Percentiles rank a stretch among this genome's conserved stretches.
Conservation (phyloP, 2,113 vertebrate species). For the Labeo catla region DNA sequence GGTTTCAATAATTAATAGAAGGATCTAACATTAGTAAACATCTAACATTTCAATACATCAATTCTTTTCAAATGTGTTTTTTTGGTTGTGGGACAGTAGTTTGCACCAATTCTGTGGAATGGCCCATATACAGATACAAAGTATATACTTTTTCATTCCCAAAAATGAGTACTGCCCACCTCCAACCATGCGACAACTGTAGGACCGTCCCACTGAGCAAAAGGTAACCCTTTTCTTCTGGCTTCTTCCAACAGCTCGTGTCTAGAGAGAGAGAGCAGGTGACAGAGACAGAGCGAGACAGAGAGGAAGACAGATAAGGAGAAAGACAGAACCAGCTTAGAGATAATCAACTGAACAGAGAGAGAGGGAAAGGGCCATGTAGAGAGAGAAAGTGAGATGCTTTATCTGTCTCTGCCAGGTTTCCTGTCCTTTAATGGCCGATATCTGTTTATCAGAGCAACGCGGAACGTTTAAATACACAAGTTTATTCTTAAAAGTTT, state of each 20-base stretch:
- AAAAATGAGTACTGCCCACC: slow-evolving; percentile 71
- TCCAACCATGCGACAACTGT: slow-evolving; percentile 97
- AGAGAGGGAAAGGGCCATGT: neutral
- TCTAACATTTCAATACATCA: too few species aligned
- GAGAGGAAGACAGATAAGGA: slow-evolving; percentile 5
- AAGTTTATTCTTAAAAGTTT: neutral
- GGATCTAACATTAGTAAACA: too few species aligned
- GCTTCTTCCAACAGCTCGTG: slow-evolving; percentile 98
- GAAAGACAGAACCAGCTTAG: neutral
- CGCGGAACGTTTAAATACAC: neutral
- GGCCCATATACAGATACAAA: too few species aligned
- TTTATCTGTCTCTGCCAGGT: slow-evolving; percentile 31
- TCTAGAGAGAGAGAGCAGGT: slow-evolving; percentile 69
- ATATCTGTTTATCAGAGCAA: slow-evolving; percentile 18
- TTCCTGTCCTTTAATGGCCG: slow-evolving; percentile 11
- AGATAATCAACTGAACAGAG: slow-evolving; percentile 25
- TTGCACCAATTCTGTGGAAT: too few species aligned
- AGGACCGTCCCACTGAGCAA: slow-evolving; percentile 98
- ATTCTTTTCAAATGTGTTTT: too few species aligned
- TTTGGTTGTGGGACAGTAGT: too few species aligned
- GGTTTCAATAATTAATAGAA: too few species aligned
- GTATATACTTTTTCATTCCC: neutral
- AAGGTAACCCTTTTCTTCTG: slow-evolving; percentile 95
- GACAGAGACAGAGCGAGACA: slow-evolving; percentile 18
- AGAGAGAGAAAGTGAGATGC: slow-evolving; percentile 36